Base-by-base conservation (phyloP, 2,888 invertebrate genomes). In the Cynaeus angustus region DNA sequence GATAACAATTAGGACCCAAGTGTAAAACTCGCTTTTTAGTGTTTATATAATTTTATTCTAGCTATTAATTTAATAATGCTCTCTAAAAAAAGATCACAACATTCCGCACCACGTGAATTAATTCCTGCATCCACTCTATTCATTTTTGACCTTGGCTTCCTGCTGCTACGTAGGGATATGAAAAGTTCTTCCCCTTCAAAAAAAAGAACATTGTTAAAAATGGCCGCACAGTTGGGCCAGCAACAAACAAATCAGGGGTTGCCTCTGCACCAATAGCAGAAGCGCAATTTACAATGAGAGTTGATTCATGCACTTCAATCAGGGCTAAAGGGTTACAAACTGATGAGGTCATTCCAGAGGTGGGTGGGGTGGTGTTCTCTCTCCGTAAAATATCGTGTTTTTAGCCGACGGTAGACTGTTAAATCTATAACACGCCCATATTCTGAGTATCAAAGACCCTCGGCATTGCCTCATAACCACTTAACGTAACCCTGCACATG, bases 261-360 rank as follows among this genome's bases (percentile, higher is more conserved):
- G 66, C 62, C 58, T 53, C 68, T 73, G 71, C 46, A 74, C 82
- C 82, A 83, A 83, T 82, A 73, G 73, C 71, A 74, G 73, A 62
- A 55, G 50, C 45, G 74, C 76, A 76, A 76, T 78, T 75, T 74
- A 80, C 80, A 80, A 78, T 79, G 79, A 74, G 77, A 78, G 79
- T 80, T 81, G 80, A 81, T 82, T 81, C 81, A 80, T 79, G 77
- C 77, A 80, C 80, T 81, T 81, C 82, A 82, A 82, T 82, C 81
- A 79, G 79, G 71, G 72, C 76, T 68, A 79, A 80, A 79, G 70
- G 81, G 82, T 80, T 80, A 78, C 74, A 77, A 80, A 80, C 77
- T 79, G 82, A 82, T 81, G 82, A 82, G 82, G 81, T 82, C 82
- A 82, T 80, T 80, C 77, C 67, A 77, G 73, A 73, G 75, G 77